Evolutionary conservation across 2,113 vertebrate species (phyloP).

Genomic region (Pao palembangensis): DNA sequence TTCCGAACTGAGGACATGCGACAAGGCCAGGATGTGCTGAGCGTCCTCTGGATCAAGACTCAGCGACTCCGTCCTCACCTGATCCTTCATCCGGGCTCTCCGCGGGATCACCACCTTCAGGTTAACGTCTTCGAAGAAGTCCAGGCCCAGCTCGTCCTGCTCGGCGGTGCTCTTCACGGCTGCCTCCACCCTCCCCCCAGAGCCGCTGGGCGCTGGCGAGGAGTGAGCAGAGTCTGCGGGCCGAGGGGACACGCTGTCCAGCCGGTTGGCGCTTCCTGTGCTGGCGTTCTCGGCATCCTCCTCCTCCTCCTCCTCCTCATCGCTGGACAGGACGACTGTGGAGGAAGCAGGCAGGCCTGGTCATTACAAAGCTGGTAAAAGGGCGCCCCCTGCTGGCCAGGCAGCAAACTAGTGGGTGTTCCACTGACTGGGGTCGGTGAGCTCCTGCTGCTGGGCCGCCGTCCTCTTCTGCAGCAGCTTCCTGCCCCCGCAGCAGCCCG

Average conservation of each 20-base stretch:
- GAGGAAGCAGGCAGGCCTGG: slow-evolving; percentile 3
- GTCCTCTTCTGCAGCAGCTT: slow-evolving; percentile 70
- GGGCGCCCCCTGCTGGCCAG: background rate
- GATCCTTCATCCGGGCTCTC: slow-evolving; percentile 90
- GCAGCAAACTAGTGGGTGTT: no score
- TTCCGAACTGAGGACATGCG: slow-evolving; percentile 80
- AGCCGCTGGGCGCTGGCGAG: slow-evolving; percentile 86
- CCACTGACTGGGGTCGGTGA: slow-evolving; percentile 82
- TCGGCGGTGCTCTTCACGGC: slow-evolving; percentile 82
- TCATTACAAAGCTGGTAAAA: no score
- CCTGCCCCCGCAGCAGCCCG: slow-evolving; percentile 70
- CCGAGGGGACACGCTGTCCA: slow-evolving; percentile 86
- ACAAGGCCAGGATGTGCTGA: background rate
- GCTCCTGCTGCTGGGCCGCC: slow-evolving; percentile 73
- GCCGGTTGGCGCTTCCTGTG: slow-evolving; percentile 79
- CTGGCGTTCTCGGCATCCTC: slow-evolving; percentile 79
- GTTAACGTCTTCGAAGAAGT: slow-evolving; percentile 79
- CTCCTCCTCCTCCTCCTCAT: slow-evolving; percentile 86
- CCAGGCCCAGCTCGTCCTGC: slow-evolving; percentile 74
- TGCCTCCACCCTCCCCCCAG: slow-evolving; percentile 87
- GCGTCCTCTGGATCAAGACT: background rate
- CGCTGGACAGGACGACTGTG: slow-evolving; percentile 92
- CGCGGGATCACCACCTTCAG: slow-evolving; percentile 77
- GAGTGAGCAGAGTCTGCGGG: slow-evolving; percentile 91
- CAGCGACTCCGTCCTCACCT: slow-evolving; percentile 68